These are phyloP conservation scores for Brachionichthys hirsutus DNA, from an alignment of 2,113 vertebrate genomes.

Conservation along the genomic window DNA sequence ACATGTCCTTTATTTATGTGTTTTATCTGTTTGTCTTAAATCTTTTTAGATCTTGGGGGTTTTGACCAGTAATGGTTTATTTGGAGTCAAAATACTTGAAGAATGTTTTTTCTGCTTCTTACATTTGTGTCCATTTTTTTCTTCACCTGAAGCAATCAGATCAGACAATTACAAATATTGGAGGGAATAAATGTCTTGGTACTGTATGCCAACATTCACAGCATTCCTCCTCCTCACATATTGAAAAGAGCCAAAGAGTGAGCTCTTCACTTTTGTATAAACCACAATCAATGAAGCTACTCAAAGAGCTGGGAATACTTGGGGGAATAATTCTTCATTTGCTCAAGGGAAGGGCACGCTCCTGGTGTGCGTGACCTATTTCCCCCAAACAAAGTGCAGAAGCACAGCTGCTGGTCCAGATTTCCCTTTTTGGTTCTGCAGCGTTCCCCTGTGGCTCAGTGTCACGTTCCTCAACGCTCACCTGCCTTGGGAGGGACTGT, in stretches of 20 bases:
- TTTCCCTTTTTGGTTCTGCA: constrained; percentile 50
- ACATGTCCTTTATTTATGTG: background rate
- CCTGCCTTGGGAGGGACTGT: constrained; percentile 36
- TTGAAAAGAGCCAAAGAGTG: constrained; percentile 35
- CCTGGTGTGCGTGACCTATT: constrained; percentile 74
- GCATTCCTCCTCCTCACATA: constrained; percentile 15
- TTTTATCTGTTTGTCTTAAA: background rate
- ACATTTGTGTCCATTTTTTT: background rate
- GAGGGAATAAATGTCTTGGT: constrained; percentile 20
- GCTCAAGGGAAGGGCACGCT: constrained; percentile 63
- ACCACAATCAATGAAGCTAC: constrained; percentile 47
- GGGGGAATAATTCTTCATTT: constrained; percentile 66
- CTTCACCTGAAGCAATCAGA: constrained; percentile 1
- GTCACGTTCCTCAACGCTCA: constrained; percentile 51
- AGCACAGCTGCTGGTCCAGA: constrained; percentile 60
- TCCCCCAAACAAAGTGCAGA: constrained; percentile 55
- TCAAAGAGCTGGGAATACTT: constrained; percentile 53
- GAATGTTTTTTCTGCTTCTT: background rate
- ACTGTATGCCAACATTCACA: constrained; percentile 9
- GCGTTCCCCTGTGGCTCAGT: constrained; percentile 53
- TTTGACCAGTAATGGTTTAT: background rate
- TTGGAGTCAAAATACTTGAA: background rate
- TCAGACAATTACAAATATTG: constrained; percentile 4
- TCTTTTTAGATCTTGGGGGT: background rate
- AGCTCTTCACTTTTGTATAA: constrained; percentile 45